Conservation (phyloP, 2,113 vertebrate species). For the Periophthalmodon schlosseri region DNA sequence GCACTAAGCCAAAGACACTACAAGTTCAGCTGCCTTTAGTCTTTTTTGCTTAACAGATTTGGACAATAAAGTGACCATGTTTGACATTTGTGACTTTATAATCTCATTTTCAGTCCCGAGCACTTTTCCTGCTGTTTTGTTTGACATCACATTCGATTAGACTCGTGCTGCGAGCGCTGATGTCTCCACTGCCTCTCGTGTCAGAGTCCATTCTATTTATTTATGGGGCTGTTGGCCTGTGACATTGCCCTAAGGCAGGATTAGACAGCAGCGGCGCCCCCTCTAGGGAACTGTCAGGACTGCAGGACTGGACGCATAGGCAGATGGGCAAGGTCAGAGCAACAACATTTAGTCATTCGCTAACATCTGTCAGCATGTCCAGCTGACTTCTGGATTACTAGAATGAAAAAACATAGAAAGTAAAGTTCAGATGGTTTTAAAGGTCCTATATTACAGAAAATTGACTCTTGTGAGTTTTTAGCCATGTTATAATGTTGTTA, state of each 20-base stretch:
- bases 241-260: conserved; percentile 15
- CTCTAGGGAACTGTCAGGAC: conserved; percentile 36
- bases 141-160: neutral
- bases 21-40: too few relatives aligned
- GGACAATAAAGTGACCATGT: too few relatives aligned
- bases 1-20: too few relatives aligned
- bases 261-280: conserved; percentile 24
- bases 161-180: neutral
- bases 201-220: neutral
- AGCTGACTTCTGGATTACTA: neutral
- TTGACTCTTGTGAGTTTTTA: too few relatives aligned
- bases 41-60: too few relatives aligned
- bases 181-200: neutral
- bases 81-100: too few relatives aligned
- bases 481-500: too few relatives aligned
- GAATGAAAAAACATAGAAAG: too few relatives aligned
- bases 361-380: neutral
- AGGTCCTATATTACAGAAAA: too few relatives aligned
- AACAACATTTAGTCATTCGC: neutral
- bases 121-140: neutral
- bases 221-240: conserved; percentile 15
- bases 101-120: too few relatives aligned
- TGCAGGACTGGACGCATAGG: conserved; percentile 36
- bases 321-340: conserved; percentile 32
- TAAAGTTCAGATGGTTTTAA: too few relatives aligned